These are phyloP conservation scores for Prorops nasuta DNA, from an alignment of 1,140 invertebrate species.

Conservation along the genomic window DNA sequence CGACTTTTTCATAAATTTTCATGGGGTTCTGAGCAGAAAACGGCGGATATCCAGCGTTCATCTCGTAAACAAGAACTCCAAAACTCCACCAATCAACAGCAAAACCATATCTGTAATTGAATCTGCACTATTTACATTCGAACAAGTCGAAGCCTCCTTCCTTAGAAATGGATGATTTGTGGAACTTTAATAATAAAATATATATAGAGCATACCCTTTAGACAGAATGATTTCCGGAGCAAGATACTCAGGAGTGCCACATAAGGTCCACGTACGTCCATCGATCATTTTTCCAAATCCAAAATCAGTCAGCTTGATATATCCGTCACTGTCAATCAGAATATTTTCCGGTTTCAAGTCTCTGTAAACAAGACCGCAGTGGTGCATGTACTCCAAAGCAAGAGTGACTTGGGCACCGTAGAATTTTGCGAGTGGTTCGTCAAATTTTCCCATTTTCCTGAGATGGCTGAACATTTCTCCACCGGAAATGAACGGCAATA, in stretches of 20 bases:
- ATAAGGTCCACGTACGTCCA: conserved; percentile 86
- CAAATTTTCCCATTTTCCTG: conserved; percentile 69
- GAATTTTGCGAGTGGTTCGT: conserved; percentile 80
- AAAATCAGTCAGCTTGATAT: conserved; percentile 84
- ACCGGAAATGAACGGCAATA: conserved; percentile 77
- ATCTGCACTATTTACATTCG: too few species aligned
- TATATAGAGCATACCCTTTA: conserved; percentile 87
- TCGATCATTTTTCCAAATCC: conserved; percentile 86
- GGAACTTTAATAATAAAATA: too few species aligned
- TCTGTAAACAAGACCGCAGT: conserved; percentile 85
- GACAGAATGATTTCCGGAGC: conserved; percentile 93
- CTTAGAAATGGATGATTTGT: too few species aligned
- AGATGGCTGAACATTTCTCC: conserved; percentile 84
- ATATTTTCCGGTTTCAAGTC: conserved; percentile 98
- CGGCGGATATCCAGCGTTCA: conserved; percentile 80
- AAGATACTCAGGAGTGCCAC: conserved; percentile 95
- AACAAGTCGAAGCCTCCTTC: too few species aligned
- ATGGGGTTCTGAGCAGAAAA: conserved; percentile 82
- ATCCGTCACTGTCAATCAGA: conserved; percentile 83
- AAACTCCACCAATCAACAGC: conserved; percentile 97
- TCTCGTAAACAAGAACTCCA: conserved; percentile 83
- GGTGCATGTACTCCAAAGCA: conserved; percentile 92
- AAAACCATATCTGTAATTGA: conserved; percentile 76
- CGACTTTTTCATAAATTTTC: conserved; percentile 89
- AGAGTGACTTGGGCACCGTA: conserved; percentile 91